phyloP scores from a whole-genome alignment of 2,888 invertebrate genomes.

The Tenthredo distinguenda region DNA sequence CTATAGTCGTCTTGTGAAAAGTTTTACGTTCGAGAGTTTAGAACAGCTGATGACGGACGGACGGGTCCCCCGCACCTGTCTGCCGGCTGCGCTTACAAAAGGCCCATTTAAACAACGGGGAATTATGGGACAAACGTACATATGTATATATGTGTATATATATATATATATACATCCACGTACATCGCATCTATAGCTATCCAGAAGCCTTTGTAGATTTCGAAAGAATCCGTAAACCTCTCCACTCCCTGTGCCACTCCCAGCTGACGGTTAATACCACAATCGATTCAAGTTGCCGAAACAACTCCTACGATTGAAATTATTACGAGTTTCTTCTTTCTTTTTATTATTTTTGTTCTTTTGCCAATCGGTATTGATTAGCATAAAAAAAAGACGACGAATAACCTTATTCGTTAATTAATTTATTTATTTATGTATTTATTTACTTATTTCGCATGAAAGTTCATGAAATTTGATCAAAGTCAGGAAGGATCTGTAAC shows the following conservation, averaged over 20 bases:
- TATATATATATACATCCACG: not conserved
- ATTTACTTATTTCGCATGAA: no score
- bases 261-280: not conserved
- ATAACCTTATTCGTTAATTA: not conserved
- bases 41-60: constrained; percentile 72
- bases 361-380: not conserved
- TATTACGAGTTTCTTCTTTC: not conserved
- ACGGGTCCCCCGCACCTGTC: constrained; percentile 73
- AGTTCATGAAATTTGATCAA: not conserved
- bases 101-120: constrained; percentile 57
- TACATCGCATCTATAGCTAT: not conserved
- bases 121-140: constrained; percentile 5
- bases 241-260: constrained; percentile 31
- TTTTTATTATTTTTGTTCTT: not conserved
- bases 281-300: constrained; percentile 40
- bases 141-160: not conserved
- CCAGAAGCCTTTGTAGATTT: constrained; percentile 21
- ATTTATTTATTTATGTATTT: not conserved
- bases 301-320: constrained; percentile 29
- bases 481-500: not conserved
- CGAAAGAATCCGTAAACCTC: constrained; percentile 48
- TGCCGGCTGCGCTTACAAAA: constrained; percentile 74
- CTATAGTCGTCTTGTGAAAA: not conserved
- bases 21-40: constrained; percentile 22
- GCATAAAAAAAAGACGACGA: not conserved